These are phyloP conservation scores for Callinectes sapidus DNA, from an alignment of 2,888 invertebrate genomes.

Conservation along the genomic window DNA sequence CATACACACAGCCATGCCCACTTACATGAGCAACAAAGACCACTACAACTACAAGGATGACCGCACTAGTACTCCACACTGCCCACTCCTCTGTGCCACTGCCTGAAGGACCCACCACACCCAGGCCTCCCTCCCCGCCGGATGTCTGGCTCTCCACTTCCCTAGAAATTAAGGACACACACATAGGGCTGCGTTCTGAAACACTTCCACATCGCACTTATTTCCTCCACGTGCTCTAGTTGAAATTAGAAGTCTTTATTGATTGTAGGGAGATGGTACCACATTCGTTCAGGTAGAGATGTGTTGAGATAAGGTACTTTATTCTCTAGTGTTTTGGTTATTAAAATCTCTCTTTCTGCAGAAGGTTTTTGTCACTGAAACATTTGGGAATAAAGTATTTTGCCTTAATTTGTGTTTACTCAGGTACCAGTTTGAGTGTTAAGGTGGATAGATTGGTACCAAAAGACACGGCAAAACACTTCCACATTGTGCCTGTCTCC, in stretches of 20 bases:
- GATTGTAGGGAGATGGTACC: too few relatives aligned
- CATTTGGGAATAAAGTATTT: too few relatives aligned
- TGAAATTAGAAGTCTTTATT: neutral
- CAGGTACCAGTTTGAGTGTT: too few relatives aligned
- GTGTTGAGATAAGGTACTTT: too few relatives aligned
- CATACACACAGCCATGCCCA: slow-evolving; percentile 41
- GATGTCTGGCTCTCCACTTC: slow-evolving; percentile 38
- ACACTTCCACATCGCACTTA: neutral
- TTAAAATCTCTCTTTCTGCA: too few relatives aligned
- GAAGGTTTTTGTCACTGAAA: too few relatives aligned
- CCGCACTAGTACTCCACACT: slow-evolving; percentile 32
- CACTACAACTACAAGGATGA: slow-evolving; percentile 54
- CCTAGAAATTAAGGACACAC: slow-evolving; percentile 57
- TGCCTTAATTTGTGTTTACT: too few relatives aligned
- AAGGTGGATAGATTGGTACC: too few relatives aligned
- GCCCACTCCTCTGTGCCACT: neutral
- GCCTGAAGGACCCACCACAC: slow-evolving; percentile 38
- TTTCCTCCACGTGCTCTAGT: neutral
- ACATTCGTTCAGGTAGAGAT: too few relatives aligned
- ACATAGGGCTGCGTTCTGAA: neutral
- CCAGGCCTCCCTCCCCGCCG: slow-evolving; percentile 49
- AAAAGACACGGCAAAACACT: too few relatives aligned
- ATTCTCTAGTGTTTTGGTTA: too few relatives aligned
- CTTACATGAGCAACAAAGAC: slow-evolving; percentile 59
- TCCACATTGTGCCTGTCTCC: too few relatives aligned